Evolutionary conservation across 1,140 invertebrate species (phyloP), one percentile per base, ranked within the genome.

Genomic region (Proales similis): DNA sequence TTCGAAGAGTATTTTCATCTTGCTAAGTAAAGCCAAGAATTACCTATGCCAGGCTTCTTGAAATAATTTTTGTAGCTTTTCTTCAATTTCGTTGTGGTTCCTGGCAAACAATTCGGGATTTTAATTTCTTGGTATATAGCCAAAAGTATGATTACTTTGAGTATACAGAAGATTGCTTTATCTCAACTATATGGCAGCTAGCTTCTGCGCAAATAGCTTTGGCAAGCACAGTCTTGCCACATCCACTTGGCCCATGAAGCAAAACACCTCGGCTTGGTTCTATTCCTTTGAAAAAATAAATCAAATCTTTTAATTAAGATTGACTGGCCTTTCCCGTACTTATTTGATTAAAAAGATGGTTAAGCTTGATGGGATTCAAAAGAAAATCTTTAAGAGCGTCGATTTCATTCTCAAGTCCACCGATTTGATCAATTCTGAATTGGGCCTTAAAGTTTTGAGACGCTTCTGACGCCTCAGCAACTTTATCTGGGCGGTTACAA

Each of bases 171-270:
- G 46, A 48, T 17, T 38, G 24, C 12, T 63, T 63, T 46, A 48
- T 3, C 14, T 62, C 57, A 99, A 99, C 77, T 98, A 99, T 1
- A 93, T 99, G 46, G 94, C 51, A 96, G 19, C 88, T 87, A 78
- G 94, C 98, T 80, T 99, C 94, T 0, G 94, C 98, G 14, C 94
- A 94, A 4, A 99, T 92, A 9, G 94, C 95, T 79, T 97, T 98
- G 14, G 95, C 92, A 48, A 97, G 73, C 43, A 91, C 78, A 5
- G 88, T 90, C 78, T 96, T 95, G 0, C 90, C 89, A 77, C 86
- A 90, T 0, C 91, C 91, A 20, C 89, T 87, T 7, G 90, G 90
- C 0, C 91, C 91, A 76, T 90, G 87, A 42, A 93, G 76, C 17
- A 92, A 76, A 70, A 92, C 83, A 33, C 90, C 88, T 70, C 24